Conservation (phyloP, 2,888 invertebrate genomes). For the Calliopum simillimum region DNA sequence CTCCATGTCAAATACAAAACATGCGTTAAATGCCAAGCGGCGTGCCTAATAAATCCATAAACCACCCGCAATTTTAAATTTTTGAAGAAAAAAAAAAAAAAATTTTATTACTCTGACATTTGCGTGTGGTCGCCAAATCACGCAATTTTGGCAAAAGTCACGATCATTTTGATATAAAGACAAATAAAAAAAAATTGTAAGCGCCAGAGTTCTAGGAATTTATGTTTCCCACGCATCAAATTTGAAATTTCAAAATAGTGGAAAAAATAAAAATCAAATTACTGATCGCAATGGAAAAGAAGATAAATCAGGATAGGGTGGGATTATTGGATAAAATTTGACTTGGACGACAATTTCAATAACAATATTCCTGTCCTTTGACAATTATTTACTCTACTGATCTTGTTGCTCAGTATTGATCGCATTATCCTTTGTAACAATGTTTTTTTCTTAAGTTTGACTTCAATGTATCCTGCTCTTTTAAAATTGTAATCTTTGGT, state of each 20-base stretch:
- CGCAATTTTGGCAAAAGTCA: conserved; percentile 20
- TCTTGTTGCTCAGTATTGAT: too few species aligned
- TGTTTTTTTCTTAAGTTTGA: too few species aligned
- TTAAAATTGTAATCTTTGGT: too few species aligned
- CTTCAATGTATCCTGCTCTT: too few species aligned
- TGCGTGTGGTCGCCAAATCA: conserved; percentile 29
- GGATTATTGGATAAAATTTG: conserved; percentile 14
- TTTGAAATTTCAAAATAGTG: neutral
- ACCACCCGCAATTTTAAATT: conserved; percentile 1
- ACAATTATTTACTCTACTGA: too few species aligned
- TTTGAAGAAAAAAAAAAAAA: neutral
- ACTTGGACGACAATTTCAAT: too few species aligned
- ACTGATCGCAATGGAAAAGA: neutral
- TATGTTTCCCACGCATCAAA: conserved; percentile 23
- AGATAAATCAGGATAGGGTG: neutral
- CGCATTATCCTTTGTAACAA: too few species aligned
- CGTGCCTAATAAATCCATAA: conserved; percentile 11
- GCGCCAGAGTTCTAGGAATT: conserved; percentile 24
- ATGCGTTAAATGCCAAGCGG: too few species aligned
- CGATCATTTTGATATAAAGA: neutral
- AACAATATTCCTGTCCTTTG: too few species aligned
- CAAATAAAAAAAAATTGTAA: neutral
- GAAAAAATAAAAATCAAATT: neutral
- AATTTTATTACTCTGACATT: neutral
- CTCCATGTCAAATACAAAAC: too few species aligned